These are phyloP conservation scores for Ennomos erosarius DNA, from an alignment of 2,888 invertebrate species.

Conservation along the genomic window DNA sequence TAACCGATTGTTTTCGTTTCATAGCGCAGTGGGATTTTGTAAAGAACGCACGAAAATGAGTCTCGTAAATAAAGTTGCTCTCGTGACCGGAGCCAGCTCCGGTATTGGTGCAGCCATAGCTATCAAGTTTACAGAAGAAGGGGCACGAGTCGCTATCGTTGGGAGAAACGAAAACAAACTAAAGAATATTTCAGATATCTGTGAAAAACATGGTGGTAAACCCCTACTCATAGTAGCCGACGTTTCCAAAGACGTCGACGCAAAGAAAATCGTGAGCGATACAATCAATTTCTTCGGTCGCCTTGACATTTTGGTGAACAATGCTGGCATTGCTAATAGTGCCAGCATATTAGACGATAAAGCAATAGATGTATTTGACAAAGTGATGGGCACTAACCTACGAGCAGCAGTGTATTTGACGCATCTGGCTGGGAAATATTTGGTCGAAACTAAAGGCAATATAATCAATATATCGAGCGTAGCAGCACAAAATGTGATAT, in stretches of 20 bases:
- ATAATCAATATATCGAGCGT: conserved; percentile 48
- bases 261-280: conserved; percentile 40
- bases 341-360: conserved; percentile 43
- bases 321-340: conserved; percentile 43
- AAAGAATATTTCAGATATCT: conserved; percentile 39
- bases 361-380: conserved; percentile 47
- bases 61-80: conserved; percentile 47
- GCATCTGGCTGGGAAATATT: conserved; percentile 41
- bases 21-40: background rate
- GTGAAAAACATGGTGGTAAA: conserved; percentile 41
- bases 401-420: conserved; percentile 48
- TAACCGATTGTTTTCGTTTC: background rate
- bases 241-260: conserved; percentile 44
- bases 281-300: conserved; percentile 47
- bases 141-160: conserved; percentile 45
- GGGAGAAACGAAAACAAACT: conserved; percentile 49
- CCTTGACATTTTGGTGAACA: conserved; percentile 54
- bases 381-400: conserved; percentile 49
- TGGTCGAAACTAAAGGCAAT: conserved; percentile 43
- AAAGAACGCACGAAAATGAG: conserved; percentile 34
- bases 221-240: conserved; percentile 48
- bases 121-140: conserved; percentile 38
- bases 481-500: conserved; percentile 19
- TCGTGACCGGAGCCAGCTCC: conserved; percentile 49
- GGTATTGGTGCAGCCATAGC: conserved; percentile 48